These are phyloP conservation scores for Glyphotaelius pellucidus DNA, from an alignment of 2,888 invertebrate species.

Conservation along the genomic window DNA sequence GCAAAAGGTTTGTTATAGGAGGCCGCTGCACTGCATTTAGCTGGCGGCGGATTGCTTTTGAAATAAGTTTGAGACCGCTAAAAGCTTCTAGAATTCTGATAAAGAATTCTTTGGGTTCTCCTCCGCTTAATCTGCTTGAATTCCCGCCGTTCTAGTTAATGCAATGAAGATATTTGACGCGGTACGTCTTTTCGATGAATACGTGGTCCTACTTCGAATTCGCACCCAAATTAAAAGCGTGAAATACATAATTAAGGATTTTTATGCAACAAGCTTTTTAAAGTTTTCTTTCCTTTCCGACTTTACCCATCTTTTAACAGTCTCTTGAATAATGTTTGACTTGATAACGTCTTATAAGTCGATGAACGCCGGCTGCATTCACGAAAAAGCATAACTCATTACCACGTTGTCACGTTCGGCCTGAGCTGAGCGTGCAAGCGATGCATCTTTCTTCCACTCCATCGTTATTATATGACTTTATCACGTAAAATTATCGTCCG, in stretches of 20 bases:
- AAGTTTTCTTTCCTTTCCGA: no score
- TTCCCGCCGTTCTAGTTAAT: background rate
- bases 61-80: slow-evolving; percentile 13
- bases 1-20: background rate
- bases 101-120: background rate
- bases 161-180: slow-evolving; percentile 19
- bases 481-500: no score
- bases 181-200: background rate
- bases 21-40: background rate
- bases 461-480: no score
- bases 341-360: no score
- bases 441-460: no score
- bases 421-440: no score
- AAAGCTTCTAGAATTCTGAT: slow-evolving; percentile 24
- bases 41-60: slow-evolving; percentile 5
- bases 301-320: no score
- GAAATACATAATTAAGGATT: background rate
- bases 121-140: background rate
- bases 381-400: no score
- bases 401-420: no score
- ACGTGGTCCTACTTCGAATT: background rate
- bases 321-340: no score
- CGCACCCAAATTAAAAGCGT: background rate
- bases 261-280: no score
- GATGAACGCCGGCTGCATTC: no score